A percentile compares a stretch with the other conserved stretches of the same genome.
Evolutionary conservation across 1,140 invertebrate genomes (phyloP).

Genomic region (Thaumatotibia leucotreta): DNA sequence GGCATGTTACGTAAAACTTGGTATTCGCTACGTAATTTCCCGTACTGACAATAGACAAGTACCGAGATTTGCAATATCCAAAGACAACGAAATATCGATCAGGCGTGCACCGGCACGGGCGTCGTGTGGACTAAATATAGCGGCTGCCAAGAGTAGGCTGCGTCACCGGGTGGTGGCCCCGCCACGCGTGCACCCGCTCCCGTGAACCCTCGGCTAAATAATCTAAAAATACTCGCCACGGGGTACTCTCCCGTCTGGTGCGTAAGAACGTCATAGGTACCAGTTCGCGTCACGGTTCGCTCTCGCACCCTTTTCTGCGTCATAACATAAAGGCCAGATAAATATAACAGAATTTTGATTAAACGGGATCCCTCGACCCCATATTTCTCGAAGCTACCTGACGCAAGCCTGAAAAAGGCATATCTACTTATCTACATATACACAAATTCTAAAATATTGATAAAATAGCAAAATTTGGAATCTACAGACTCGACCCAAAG

Average conservation of each 20-base stretch:
- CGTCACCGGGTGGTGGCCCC: neutral
- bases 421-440: too few species aligned
- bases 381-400: too few species aligned
- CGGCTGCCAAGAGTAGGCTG: conserved; percentile 9
- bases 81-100: conserved; percentile 5
- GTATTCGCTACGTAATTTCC: neutral
- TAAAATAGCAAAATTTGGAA: too few species aligned
- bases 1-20: neutral
- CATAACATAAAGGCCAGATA: too few species aligned
- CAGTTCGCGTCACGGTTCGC: neutral
- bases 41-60: neutral
- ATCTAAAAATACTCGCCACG: conserved; percentile 1
- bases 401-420: too few species aligned
- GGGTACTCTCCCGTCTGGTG: neutral
- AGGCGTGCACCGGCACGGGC: neutral
- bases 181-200: too few species aligned
- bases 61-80: neutral
- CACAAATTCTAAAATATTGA: too few species aligned
- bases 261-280: neutral
- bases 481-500: too few species aligned
- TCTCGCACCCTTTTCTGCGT: neutral
- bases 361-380: too few species aligned
- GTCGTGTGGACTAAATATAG: conserved; percentile 10
- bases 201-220: conserved; percentile 8
- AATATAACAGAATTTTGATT: too few species aligned